Conservation (phyloP, 2,113 vertebrate species). For the Peucedramus taeniatus region DNA sequence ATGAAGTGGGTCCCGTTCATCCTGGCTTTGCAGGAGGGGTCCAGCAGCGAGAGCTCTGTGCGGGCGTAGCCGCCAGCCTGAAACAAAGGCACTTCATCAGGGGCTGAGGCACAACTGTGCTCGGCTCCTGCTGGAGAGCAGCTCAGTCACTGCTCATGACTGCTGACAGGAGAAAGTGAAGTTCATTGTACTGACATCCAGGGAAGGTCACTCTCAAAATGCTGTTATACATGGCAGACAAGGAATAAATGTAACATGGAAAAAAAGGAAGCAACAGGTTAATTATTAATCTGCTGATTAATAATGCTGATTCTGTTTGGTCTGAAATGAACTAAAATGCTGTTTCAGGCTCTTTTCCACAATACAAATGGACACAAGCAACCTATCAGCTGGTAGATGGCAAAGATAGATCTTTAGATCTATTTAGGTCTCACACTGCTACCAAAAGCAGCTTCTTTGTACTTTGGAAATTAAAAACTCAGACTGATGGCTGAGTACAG, state of each 20-base stretch:
- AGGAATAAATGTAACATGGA: background rate
- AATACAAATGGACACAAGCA: background rate
- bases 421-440: background rate
- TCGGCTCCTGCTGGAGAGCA: background rate
- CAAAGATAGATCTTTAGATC: background rate
- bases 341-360: background rate
- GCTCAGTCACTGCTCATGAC: background rate
- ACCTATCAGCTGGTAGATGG: background rate
- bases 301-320: conserved; percentile 16
- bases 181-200: conserved; percentile 11
- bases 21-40: conserved; percentile 86
- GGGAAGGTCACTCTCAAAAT: conserved; percentile 60
- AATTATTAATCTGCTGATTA: conserved; percentile 26
- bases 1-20: conserved; percentile 91
- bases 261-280: conserved; percentile 35
- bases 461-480: background rate
- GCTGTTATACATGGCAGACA: background rate
- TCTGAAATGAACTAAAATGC: background rate
- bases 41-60: conserved; percentile 84
- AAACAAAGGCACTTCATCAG: conserved; percentile 52
- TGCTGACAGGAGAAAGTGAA: background rate
- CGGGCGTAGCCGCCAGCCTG: conserved; percentile 80
- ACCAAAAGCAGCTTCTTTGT: background rate
- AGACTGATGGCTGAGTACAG: background rate
- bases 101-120: background rate